These are phyloP conservation scores for Timema cristinae DNA, from an alignment of 2,888 invertebrate genomes.

Conservation along the genomic window DNA sequence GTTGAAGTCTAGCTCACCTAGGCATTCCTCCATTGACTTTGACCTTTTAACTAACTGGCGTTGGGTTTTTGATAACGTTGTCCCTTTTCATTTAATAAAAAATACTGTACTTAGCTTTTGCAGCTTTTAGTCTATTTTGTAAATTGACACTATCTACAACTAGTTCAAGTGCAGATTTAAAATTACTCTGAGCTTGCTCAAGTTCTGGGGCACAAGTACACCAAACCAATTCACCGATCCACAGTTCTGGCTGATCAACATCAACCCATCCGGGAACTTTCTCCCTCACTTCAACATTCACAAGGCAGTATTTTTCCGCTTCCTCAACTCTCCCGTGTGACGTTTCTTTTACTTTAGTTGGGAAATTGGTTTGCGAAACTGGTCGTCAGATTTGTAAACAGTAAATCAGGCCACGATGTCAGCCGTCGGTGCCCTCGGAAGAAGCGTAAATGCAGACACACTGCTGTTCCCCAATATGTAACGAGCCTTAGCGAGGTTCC, in stretches of 20 bases:
- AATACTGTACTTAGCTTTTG: too few relatives aligned
- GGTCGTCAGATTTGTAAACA: constrained; percentile 33
- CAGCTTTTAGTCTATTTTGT: constrained; percentile 42
- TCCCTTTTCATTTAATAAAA: too few relatives aligned
- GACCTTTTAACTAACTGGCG: too few relatives aligned
- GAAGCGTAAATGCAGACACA: constrained; percentile 66
- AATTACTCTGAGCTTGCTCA: constrained; percentile 72
- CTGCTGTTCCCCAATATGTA: constrained; percentile 74
- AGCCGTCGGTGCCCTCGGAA: constrained; percentile 52
- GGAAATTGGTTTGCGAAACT: constrained; percentile 17
- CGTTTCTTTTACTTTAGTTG: neutral
- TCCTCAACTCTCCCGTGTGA: constrained; percentile 9
- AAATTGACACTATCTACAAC: constrained; percentile 66
- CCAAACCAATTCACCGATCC: constrained; percentile 84
- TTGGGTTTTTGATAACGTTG: too few relatives aligned
- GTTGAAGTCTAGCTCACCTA: too few relatives aligned
- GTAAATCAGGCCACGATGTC: constrained; percentile 49
- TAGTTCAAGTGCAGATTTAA: constrained; percentile 64
- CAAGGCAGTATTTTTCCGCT: neutral
- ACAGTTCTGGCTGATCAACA: neutral
- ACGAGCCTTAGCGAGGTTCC: constrained; percentile 70
- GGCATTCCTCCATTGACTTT: too few relatives aligned
- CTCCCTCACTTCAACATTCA: neutral
- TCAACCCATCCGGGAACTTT: neutral
- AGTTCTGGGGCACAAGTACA: constrained; percentile 72